Base-by-base conservation (phyloP, 2,113 vertebrate genomes). In the Brachyhypopomus gauderio region DNA sequence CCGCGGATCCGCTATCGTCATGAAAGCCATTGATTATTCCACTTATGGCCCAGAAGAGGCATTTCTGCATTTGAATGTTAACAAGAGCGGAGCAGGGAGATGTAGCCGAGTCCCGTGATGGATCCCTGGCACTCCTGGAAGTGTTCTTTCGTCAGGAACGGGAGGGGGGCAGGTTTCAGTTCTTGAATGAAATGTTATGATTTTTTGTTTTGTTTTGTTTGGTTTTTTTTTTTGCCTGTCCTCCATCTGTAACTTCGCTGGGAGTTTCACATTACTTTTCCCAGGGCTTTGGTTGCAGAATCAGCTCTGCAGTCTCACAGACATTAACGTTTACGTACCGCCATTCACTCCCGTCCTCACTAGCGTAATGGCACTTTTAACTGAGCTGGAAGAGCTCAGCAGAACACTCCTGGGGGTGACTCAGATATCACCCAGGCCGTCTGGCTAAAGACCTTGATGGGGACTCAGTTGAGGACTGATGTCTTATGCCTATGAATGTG, bases 31-130 rank as follows among this genome's bases (percentile, higher is more conserved):
- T 19, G 48, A 71, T 71, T 60, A 52, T 79, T 71, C 64, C 64
- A 20, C 52, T 41, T 59, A 59, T 0, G 12, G 27, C 23, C 34
- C 52, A 79, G 52, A 71, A 41, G 55, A 79, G 34, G 23, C 27
- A 20, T 69, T 72, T 72, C 55, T 45, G 66, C 52, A 71, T 41
- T 67, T 22, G 58, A 62, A 79, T 79, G 67, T 27, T 48, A 79
- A 72, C 77, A 48, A 70, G 7, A 41, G 70, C 58, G 72, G 58
- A 69, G 48, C 2, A 36, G 48, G 63, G 63, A 20, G 11, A 66
- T 66, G 62, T 41, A 77, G 66, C 60, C 27, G 22, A 52, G 3
- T 41, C 60, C 63, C 14, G 75, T 66, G 66, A 77, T 77, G 75
- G 60, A 66, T 66, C 16, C 75, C 66, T 17, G 30, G 62, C 62